Base-by-base conservation (phyloP, 2,888 invertebrate species). In the Omphaloscelis lunosa region DNA sequence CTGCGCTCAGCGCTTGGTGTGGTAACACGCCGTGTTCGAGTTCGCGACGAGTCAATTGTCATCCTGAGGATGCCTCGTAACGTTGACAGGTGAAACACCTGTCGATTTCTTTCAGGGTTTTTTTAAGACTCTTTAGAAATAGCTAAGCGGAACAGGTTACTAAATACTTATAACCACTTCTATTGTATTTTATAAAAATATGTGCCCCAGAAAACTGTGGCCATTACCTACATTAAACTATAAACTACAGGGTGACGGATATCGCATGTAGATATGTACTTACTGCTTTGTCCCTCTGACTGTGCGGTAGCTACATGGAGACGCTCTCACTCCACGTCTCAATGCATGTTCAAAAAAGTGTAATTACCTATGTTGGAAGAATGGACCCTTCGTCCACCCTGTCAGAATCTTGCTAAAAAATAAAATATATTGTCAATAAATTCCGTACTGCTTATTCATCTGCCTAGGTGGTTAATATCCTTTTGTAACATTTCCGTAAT, bases 401-500 rank as follows among this genome's bases (percentile, higher is more conserved):
- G 7, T 8, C 1, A 17, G 29, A 29, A 45, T 23, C 23, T 17
- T 68, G 12, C 12, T 48, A n/a, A 29, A 45, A 5, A 68, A 41
- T 29, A 39, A 70, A 56, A 45, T 17, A 53, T 6, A 29, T 17
- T 4, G 17, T 17, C 1, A 23, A 8, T 45, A 29, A 23, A 48
- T 51, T n/a, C 29, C 29, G 4, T 20, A 39, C 7, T n/a, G 15
- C 34, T 56, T 29, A 56, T 34, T 53, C 34, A 56, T 72, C 29
- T 41, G 1, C 27, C 0, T 20, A 8, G 17, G 61, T 20, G 15
- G 15, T 59, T 59, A 71, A 17, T 20, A 29, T 48, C 6, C 20
- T 17, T 12, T 15, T 34, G 45, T 20, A 56, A 29, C 48, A 67
- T 77, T 82, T 65, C 76, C 39, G 20, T 61, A 69, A 67, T 75